A percentile compares a stretch with the other conserved stretches of the same genome.
phyloP scores from a whole-genome alignment of 2,113 vertebrate genomes.

The Neoarius graeffei region DNA sequence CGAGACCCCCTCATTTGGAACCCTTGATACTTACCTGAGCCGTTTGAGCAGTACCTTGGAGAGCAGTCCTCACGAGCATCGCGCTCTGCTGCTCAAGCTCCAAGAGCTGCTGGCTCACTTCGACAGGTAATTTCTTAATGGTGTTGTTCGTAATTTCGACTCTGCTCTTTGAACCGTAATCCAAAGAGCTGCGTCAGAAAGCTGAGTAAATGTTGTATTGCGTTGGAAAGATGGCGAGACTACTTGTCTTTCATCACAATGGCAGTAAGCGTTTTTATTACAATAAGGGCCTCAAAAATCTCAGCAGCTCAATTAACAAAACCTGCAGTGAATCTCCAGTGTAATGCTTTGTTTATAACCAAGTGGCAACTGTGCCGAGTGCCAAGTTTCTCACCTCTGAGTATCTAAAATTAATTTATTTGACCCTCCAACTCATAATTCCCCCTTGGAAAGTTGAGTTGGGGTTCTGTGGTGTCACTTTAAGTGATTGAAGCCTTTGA shows the following conservation, averaged over 20 bases:
- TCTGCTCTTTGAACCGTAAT: neutral
- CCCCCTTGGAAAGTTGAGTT: neutral
- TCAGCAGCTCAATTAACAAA: neutral
- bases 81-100: constrained; percentile 83
- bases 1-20: constrained; percentile 88
- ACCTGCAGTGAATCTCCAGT: neutral
- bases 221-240: neutral
- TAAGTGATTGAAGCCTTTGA: neutral
- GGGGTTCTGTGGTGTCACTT: neutral
- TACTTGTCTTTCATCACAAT: neutral
- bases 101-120: constrained; percentile 90
- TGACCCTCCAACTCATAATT: neutral
- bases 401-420: neutral
- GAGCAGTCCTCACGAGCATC: constrained; percentile 88
- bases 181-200: neutral
- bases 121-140: constrained; percentile 79
- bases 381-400: neutral
- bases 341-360: neutral
- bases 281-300: neutral
- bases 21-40: constrained; percentile 93
- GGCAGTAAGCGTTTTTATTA: neutral
- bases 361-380: neutral
- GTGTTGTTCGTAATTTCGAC: neutral
- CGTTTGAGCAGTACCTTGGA: constrained; percentile 87
- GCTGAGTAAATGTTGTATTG: neutral